These are phyloP conservation scores for Polydrusus pterygomalis DNA, from an alignment of 2,888 invertebrate species.

Conservation along the genomic window DNA sequence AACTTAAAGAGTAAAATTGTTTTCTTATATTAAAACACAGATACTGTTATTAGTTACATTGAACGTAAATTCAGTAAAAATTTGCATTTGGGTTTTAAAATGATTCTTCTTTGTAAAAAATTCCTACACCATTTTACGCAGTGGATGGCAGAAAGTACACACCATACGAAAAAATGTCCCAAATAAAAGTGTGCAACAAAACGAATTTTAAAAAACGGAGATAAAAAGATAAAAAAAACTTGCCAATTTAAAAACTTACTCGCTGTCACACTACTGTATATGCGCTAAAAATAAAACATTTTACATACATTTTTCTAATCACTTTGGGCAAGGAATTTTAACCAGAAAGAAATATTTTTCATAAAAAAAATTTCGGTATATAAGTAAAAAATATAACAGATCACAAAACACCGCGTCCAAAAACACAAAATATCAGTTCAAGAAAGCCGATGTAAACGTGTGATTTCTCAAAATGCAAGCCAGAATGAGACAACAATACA, in stretches of 20 bases:
- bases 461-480: not conserved
- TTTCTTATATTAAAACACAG: slow-evolving; percentile 1
- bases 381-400: slow-evolving; percentile 6
- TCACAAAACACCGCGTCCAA: not conserved
- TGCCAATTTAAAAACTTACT: too few species aligned
- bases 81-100: not conserved
- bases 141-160: too few species aligned
- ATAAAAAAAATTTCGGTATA: not conserved
- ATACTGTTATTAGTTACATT: too few species aligned
- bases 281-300: too few species aligned
- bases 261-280: too few species aligned
- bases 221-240: not conserved
- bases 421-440: not conserved
- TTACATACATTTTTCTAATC: too few species aligned
- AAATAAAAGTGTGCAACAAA: too few species aligned
- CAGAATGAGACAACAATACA: too few species aligned
- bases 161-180: too few species aligned
- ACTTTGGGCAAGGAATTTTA: not conserved
- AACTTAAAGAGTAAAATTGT: slow-evolving; percentile 8
- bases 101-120: too few species aligned
- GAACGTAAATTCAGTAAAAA: slow-evolving; percentile 14
- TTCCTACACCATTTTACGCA: too few species aligned
- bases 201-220: too few species aligned
- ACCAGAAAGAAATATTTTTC: not conserved
- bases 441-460: not conserved